Evolutionary conservation across 2,888 invertebrate genomes (phyloP), one percentile per base, ranked within the genome.

Genomic region (Melinaea menophilus): DNA sequence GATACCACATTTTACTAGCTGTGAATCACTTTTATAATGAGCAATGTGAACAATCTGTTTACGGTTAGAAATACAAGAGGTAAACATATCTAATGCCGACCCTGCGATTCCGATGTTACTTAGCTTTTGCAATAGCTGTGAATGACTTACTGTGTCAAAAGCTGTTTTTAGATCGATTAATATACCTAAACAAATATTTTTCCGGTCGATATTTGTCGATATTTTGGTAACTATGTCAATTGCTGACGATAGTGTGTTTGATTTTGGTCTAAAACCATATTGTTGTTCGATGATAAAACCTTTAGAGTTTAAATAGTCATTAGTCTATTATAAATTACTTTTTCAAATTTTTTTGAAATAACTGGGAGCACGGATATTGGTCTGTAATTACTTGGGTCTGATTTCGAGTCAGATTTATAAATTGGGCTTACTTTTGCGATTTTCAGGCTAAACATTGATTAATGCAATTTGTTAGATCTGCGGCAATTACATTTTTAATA

Each of bases 331-430:
- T 59, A 46, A 33, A 59, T 31, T 12, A 46, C 22, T 13, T 55
- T 59, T 55, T 59, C 59, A 31, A 55, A 45, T 31, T 55, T 59
- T 55, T 59, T 59, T 46, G 55, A 59, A 4, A 59, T 35, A 33
- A 55, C 33, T 12, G 33, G 59, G 9, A 59, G 55, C 12, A 59
- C 45, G 11, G 55, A 59, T 22, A 59, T 59, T 22, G 59, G 55
- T 55, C 59, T 45, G 34, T 59, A 59, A 45, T 59, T 59, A 34
- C 59, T 22, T 31, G 22, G 59, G 45, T 59, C 59, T 13, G 12
- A 31, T 31, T 45, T 59, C 7, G 55, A 45, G 33, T 46, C 59
- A 31, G 59, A 41, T 55, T 59, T 59, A 54, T 55, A 59, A n/a
- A 55, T 59, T 31, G 59, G 55, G 9, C 33, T 59, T 4, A 55